These are phyloP conservation scores for Selene dorsalis DNA, from an alignment of 2,797 vertebrate species.

Conservation along the genomic window DNA sequence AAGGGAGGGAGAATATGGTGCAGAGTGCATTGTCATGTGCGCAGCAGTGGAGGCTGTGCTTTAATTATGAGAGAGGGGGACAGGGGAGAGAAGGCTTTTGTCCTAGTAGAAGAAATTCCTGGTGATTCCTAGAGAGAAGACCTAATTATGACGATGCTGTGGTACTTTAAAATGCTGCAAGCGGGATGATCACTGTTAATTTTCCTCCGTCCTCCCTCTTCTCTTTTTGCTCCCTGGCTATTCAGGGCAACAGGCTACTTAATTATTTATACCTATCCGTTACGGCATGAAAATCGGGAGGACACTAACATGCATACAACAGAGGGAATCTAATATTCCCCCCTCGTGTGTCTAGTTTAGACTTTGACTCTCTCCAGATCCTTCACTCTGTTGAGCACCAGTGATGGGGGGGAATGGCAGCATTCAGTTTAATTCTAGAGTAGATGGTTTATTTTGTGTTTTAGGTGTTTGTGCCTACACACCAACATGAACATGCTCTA, in stretches of 20 bases:
- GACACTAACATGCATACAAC: conserved; percentile 73
- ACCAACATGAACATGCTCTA: conserved; percentile 20
- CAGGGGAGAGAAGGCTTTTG: conserved; percentile 46
- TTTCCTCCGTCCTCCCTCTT: conserved; percentile 43
- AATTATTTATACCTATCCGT: conserved; percentile 82
- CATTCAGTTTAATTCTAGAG: conserved; percentile 51
- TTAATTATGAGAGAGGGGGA: conserved; percentile 66
- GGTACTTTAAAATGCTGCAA: conserved; percentile 63
- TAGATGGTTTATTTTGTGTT: conserved; percentile 58
- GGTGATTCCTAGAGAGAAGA: conserved; percentile 75
- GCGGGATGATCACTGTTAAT: conserved; percentile 57
- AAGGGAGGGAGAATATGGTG: conserved; percentile 63
- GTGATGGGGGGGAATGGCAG: conserved; percentile 22
- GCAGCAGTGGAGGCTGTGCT: conserved; percentile 57
- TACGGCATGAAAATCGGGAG: conserved; percentile 71
- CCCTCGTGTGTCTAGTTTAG: conserved; percentile 52
- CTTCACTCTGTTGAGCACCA: conserved; percentile 58
- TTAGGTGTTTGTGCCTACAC: conserved; percentile 41
- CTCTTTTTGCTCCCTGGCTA: conserved; percentile 56
- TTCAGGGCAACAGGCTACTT: conserved; percentile 75
- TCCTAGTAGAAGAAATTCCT: conserved; percentile 64
- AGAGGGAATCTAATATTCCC: conserved; percentile 69
- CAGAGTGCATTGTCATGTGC: conserved; percentile 50
- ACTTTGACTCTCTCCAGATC: conserved; percentile 66
- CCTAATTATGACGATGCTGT: conserved; percentile 71